These are phyloP conservation scores for Sebastes miniatus DNA, from an alignment of 2,797 vertebrate genomes.

Conservation along the genomic window DNA sequence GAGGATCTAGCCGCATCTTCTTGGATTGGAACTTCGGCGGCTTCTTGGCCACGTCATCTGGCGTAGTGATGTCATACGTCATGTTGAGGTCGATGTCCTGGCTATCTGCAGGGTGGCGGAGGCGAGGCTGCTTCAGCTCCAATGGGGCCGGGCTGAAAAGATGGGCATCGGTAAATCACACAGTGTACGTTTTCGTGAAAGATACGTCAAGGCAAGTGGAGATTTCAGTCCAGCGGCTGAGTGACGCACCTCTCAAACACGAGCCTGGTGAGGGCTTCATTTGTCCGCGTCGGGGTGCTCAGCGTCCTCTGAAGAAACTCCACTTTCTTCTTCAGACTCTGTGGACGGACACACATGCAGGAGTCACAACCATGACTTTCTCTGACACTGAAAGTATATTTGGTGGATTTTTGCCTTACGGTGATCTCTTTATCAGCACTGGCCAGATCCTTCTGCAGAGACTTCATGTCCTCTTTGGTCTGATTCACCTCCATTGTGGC, in stretches of 20 bases:
- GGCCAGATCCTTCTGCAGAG: conserved; percentile 89
- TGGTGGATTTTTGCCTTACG: conserved; percentile 69
- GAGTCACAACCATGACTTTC: neutral
- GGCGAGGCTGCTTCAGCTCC: conserved; percentile 84
- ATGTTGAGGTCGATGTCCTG: conserved; percentile 89
- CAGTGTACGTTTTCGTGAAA: neutral
- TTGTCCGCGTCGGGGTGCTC: conserved; percentile 88
- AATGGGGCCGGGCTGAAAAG: conserved; percentile 85
- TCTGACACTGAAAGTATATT: neutral
- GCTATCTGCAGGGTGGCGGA: conserved; percentile 76
- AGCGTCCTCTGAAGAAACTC: conserved; percentile 92
- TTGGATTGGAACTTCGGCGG: conserved; percentile 71
- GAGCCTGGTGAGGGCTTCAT: conserved; percentile 88
- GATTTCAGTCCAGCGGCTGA: neutral
- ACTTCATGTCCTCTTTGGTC: conserved; percentile 85
- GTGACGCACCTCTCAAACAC: conserved; percentile 89
- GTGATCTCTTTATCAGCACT: conserved; percentile 91
- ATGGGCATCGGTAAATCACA: neutral
- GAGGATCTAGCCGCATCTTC: conserved; percentile 85
- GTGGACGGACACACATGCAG: neutral
- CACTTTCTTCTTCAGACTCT: conserved; percentile 96
- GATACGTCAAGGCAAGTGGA: accelerated
- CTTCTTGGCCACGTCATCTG: conserved; percentile 77
- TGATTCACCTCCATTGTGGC: conserved; percentile 79
- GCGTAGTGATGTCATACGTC: conserved; percentile 89